These are phyloP conservation scores for Loxodonta africana DNA, from an alignment of 2,113 vertebrate species.

Conservation along the genomic window DNA sequence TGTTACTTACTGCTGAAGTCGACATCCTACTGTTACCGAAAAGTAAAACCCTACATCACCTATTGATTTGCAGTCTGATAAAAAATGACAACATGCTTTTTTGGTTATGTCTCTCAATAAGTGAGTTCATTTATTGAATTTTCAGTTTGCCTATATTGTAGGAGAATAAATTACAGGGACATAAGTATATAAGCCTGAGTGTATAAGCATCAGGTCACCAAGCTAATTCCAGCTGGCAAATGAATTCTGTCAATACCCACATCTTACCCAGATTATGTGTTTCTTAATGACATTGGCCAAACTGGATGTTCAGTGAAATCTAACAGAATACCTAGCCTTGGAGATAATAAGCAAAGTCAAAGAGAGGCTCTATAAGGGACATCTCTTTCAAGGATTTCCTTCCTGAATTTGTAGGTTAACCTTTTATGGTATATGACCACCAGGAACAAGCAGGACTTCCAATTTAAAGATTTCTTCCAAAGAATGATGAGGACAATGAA, in stretches of 20 bases:
- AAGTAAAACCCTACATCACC: conserved; percentile 86
- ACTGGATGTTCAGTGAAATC: not conserved
- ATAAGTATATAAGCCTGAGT: not conserved
- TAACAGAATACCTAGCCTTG: not conserved
- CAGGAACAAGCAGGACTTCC: not conserved
- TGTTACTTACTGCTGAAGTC: conserved; percentile 87
- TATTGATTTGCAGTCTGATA: conserved; percentile 88
- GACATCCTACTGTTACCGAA: conserved; percentile 88
- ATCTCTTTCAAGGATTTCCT: not conserved
- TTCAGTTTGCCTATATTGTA: conserved; percentile 83
- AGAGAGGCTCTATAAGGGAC: not conserved
- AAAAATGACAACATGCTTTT: conserved; percentile 88
- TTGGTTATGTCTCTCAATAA: conserved; percentile 86
- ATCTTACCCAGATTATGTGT: conserved; percentile 67
- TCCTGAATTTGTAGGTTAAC: not conserved
- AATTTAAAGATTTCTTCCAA: not conserved
- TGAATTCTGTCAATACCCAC: conserved; percentile 76
- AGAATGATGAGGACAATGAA: not conserved
- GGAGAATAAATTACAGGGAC: conserved; percentile 78
- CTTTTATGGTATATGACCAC: not conserved
- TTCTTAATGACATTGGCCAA: not conserved
- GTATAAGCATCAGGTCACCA: conserved; percentile 54
- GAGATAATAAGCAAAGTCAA: not conserved
- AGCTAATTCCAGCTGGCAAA: conserved; percentile 72
- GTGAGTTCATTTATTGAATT: conserved; percentile 85